phyloP scores from a whole-genome alignment of 2,113 vertebrate species.

The Peromyscus maniculatus region DNA sequence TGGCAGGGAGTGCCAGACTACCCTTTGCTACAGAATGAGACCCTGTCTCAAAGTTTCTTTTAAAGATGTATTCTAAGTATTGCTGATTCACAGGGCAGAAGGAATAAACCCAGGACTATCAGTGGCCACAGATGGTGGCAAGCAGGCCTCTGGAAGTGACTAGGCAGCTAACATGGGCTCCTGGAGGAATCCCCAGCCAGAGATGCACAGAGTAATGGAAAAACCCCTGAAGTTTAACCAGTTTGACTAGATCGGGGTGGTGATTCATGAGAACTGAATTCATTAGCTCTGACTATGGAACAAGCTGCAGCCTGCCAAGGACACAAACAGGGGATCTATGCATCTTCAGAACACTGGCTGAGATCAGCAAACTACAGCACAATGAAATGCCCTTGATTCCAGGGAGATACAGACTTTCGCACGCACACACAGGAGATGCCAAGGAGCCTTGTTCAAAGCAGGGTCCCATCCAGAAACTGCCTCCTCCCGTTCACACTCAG shows the following conservation, averaged over 20 bases:
- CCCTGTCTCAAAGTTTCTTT: not conserved
- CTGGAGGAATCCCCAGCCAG: not conserved
- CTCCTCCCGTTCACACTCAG: not conserved
- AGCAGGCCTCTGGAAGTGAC: not conserved
- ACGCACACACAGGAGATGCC: not conserved
- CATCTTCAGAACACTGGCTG: not conserved
- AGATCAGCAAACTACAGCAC: not conserved
- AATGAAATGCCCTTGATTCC: not conserved
- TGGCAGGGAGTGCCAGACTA: not conserved
- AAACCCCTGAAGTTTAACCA: slow-evolving; percentile 48
- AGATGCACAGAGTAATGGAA: slow-evolving; percentile 53
- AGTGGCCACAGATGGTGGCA: not conserved
- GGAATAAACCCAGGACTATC: not conserved
- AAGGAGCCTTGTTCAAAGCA: not conserved
- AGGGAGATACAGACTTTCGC: not conserved
- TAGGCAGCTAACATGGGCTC: not conserved
- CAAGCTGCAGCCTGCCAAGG: not conserved
- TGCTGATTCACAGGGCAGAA: not conserved
- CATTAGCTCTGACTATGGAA: slow-evolving; percentile 29
- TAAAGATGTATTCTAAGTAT: not conserved
- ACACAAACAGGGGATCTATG: not conserved
- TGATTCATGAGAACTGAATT: slow-evolving; percentile 49
- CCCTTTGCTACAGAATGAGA: not conserved
- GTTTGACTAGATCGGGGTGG: slow-evolving; percentile 53
- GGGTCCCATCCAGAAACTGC: not conserved